phyloP scores from a whole-genome alignment of 1,140 invertebrate species.

The Trachymyrmex cornetzi region DNA sequence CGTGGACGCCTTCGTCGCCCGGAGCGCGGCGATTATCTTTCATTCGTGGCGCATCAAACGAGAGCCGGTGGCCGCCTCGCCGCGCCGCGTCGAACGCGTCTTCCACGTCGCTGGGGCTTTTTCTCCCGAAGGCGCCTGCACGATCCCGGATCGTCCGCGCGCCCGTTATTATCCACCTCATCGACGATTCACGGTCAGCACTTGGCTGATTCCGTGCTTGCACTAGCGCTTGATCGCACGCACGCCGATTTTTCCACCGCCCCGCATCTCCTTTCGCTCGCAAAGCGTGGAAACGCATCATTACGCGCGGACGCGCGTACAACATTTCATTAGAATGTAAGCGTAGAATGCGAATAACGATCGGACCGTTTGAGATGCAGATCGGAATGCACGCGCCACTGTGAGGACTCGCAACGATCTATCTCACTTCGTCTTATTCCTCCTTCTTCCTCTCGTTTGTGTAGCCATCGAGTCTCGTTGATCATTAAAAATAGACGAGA shows the following conservation, averaged over 20 bases:
- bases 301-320: conserved; percentile 22
- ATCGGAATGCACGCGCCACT: conserved; percentile 19
- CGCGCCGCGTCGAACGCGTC: conserved; percentile 29
- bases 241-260: conserved; percentile 20
- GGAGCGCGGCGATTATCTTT: conserved; percentile 83
- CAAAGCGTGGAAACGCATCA: conserved; percentile 41
- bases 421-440: not conserved
- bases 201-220: conserved; percentile 21
- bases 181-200: conserved; percentile 53
- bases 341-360: not conserved
- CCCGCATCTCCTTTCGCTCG: not conserved
- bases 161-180: conserved; percentile 66
- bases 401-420: not conserved
- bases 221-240: not conserved
- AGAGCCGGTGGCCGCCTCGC: conserved; percentile 62
- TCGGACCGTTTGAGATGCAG: conserved; percentile 33
- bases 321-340: conserved; percentile 49
- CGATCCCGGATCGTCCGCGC: conserved; percentile 13
- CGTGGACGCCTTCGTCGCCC: conserved; percentile 79
- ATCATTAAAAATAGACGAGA: conserved; percentile 14
- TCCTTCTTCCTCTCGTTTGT: not conserved
- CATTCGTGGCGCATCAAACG: conserved; percentile 81
- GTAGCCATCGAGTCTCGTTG: not conserved
- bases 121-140: conserved; percentile 21
- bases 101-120: not conserved